These are phyloP conservation scores for Lepidocyrtoides sp. DNA, from an alignment of 2,888 invertebrate species.

Conservation along the genomic window DNA sequence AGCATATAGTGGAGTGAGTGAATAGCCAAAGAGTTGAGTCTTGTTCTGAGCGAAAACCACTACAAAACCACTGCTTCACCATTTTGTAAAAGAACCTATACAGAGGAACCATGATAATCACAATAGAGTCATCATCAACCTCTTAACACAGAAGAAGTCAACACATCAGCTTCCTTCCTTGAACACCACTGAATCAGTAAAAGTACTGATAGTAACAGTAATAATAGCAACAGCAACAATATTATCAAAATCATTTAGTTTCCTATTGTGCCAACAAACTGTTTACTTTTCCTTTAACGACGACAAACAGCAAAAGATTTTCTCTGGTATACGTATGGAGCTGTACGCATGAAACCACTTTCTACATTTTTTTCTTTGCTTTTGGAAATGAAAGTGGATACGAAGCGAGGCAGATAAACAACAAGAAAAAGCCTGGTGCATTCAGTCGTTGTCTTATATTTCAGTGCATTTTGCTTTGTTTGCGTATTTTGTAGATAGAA, in stretches of 20 bases:
- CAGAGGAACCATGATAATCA: background rate
- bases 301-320: background rate
- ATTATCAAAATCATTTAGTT: background rate
- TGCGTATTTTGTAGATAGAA: background rate
- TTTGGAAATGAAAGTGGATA: background rate
- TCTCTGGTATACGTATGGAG: too few relatives aligned
- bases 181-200: too few relatives aligned
- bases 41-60: background rate
- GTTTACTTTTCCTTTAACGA: slow-evolving; percentile 14
- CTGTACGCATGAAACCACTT: background rate
- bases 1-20: too few relatives aligned
- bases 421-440: background rate
- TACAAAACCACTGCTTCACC: background rate
- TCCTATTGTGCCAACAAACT: background rate
- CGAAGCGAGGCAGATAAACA: background rate
- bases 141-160: background rate
- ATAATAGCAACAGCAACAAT: slow-evolving; percentile 1
- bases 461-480: background rate
- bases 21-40: too few relatives aligned
- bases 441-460: background rate
- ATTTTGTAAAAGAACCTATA: too few relatives aligned
- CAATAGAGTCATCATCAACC: background rate
- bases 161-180: background rate
- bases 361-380: background rate
- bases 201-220: too few relatives aligned